These are phyloP conservation scores for Aphis gossypii DNA, from an alignment of 1,140 invertebrate species.

Conservation along the genomic window DNA sequence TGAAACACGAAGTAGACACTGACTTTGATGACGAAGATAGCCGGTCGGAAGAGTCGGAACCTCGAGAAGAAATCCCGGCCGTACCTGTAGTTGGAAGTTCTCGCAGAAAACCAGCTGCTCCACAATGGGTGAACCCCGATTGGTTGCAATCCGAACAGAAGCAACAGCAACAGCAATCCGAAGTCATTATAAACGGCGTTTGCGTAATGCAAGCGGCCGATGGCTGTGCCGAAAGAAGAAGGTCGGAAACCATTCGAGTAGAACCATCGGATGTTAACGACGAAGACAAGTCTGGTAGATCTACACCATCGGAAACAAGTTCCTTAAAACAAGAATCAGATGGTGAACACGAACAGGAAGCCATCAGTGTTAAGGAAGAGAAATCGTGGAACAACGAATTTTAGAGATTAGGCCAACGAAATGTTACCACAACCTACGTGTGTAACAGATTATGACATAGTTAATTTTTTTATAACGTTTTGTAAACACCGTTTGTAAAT, in stretches of 20 bases:
- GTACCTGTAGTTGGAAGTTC: slow-evolving; percentile 63
- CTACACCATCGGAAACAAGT: slow-evolving; percentile 32
- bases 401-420: slow-evolving; percentile 55
- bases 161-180: slow-evolving; percentile 66
- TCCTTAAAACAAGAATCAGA: slow-evolving; percentile 48
- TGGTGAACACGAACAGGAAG: slow-evolving; percentile 49
- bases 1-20: slow-evolving; percentile 77
- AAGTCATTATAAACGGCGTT: slow-evolving; percentile 90
- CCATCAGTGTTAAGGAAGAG: slow-evolving; percentile 52
- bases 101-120: slow-evolving; percentile 89
- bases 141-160: slow-evolving; percentile 66
- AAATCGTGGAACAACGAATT: slow-evolving; percentile 57
- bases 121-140: slow-evolving; percentile 96
- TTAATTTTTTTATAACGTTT: slow-evolving; percentile 54
- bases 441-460: slow-evolving; percentile 46
- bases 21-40: slow-evolving; percentile 78
- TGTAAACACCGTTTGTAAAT: slow-evolving; percentile 57
- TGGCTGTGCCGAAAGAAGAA: slow-evolving; percentile 67
- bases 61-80: slow-evolving; percentile 65
- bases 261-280: slow-evolving; percentile 75
- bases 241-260: slow-evolving; percentile 75
- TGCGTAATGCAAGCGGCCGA: slow-evolving; percentile 86
- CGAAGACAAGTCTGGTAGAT: slow-evolving; percentile 65
- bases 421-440: slow-evolving; percentile 43
- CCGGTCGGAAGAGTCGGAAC: slow-evolving; percentile 81